Base-by-base conservation (phyloP, 2,113 vertebrate species). In the Lasiurus borealis region DNA sequence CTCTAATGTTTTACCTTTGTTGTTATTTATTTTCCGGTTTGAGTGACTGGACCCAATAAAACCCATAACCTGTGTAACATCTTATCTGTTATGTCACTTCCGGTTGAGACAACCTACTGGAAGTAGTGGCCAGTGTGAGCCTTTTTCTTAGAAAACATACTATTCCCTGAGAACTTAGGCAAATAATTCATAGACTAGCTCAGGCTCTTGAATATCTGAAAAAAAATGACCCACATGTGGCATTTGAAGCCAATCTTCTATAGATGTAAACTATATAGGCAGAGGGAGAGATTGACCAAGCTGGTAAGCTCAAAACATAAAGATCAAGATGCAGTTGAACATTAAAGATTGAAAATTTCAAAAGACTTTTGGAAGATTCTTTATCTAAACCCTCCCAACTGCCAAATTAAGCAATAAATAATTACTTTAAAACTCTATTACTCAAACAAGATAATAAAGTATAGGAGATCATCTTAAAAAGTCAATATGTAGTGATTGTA, bases 401-500 rank as follows among this genome's bases (percentile, higher is more conserved):
- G 7, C 3, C 21, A 57, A 2, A 40, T 0, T 34, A 66, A 57
- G 8, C 8, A 69, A 2, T 46, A 78, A 78, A 69, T 62, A 52
- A 23, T 80, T 71, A 8, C 71, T 92, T 82, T 62, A 85, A 86
- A 95, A 78, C n/a, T 57, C 75, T 40, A 40, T 54, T 44, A 50
- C 19, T 73, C 18, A 69, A 76, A 23, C 0, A 34, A 83, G 23
- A 73, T 71, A 83, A 66, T 57, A 54, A 44, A 80, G 8, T 23
- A 25, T 21, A 72, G 15, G 46, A 88, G 57, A 8, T 23, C 44
- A 34, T 85, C 71, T 77, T 44, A 1, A 36, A 8, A 44, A 81
- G 62, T 14, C 44, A 89, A 6, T 64, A 13, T 86, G 3, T 81
- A 77, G 69, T n/a, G 8, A 78, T n/a, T 12, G 1, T 62, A 19